These are phyloP conservation scores for Siniperca scherzeri DNA, from an alignment of 2,797 vertebrate species.

Conservation along the genomic window DNA sequence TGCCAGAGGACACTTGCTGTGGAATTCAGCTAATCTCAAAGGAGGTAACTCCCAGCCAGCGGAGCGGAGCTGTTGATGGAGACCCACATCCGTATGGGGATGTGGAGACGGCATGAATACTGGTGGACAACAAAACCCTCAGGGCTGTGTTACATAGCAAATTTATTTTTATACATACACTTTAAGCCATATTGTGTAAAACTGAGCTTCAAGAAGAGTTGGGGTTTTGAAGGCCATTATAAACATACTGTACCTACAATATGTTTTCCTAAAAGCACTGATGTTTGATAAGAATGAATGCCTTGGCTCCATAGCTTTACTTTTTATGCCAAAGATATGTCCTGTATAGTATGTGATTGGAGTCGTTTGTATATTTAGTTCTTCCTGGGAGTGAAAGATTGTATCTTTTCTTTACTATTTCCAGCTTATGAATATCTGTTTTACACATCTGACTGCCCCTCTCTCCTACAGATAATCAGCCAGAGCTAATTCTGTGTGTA, in stretches of 20 bases:
- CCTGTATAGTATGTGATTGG: constrained; percentile 65
- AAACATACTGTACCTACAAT: constrained; percentile 85
- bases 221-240: constrained; percentile 90
- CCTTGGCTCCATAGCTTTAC: constrained; percentile 73
- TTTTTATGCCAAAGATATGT: constrained; percentile 73
- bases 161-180: constrained; percentile 97
- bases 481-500: constrained; percentile 39
- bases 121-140: constrained; percentile 92
- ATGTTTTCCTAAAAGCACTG: constrained; percentile 97
- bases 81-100: constrained; percentile 83
- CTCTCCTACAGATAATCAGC: constrained; percentile 46
- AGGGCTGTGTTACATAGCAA: constrained; percentile 94
- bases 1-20: constrained; percentile 87
- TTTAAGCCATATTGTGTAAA: constrained; percentile 88
- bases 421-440: constrained; percentile 58
- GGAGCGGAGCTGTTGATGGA: constrained; percentile 84
- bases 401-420: constrained; percentile 71
- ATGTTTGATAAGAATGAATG: constrained; percentile 88
- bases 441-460: constrained; percentile 55
- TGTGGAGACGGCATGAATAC: constrained; percentile 89
- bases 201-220: constrained; percentile 79
- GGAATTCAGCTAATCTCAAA: constrained; percentile 82
- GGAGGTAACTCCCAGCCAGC: constrained; percentile 73
- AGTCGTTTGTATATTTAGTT: constrained; percentile 74
- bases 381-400: constrained; percentile 72